Evolutionary conservation across 2,113 vertebrate species (phyloP).

Genomic region (Cryptotis parvus): DNA sequence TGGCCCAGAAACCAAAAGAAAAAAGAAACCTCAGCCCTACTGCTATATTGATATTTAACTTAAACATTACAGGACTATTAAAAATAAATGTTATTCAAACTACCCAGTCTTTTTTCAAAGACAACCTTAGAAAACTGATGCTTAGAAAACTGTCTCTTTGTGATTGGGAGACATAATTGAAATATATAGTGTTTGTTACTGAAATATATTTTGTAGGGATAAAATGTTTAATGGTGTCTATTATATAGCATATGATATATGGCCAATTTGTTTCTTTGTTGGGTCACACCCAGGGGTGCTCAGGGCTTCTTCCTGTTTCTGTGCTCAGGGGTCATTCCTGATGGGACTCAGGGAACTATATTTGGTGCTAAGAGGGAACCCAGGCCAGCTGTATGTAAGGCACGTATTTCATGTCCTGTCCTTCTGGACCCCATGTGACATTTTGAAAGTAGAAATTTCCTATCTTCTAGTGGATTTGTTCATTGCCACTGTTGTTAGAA

Average conservation of each 20-base stretch:
- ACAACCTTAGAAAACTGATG: background rate
- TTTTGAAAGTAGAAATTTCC: too few species aligned
- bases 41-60: background rate
- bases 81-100: background rate
- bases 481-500: constrained; percentile 28
- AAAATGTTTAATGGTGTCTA: background rate
- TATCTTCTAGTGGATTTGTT: constrained; percentile 21
- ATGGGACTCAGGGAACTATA: too few species aligned
- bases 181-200: constrained; percentile 17
- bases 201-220: constrained; percentile 28
- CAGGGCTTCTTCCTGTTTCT: too few species aligned
- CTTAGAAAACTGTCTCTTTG: constrained; percentile 18
- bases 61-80: background rate
- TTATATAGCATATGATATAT: background rate
- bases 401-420: too few species aligned
- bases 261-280: background rate
- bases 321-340: too few species aligned
- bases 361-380: too few species aligned
- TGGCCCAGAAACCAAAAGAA: too few species aligned
- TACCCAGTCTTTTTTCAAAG: background rate
- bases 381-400: too few species aligned
- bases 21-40: too few species aligned
- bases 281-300: too few species aligned
- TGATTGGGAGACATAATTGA: background rate
- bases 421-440: too few species aligned